Base-by-base conservation (phyloP, 2,113 vertebrate genomes). In the Neotragus pygmaeus region DNA sequence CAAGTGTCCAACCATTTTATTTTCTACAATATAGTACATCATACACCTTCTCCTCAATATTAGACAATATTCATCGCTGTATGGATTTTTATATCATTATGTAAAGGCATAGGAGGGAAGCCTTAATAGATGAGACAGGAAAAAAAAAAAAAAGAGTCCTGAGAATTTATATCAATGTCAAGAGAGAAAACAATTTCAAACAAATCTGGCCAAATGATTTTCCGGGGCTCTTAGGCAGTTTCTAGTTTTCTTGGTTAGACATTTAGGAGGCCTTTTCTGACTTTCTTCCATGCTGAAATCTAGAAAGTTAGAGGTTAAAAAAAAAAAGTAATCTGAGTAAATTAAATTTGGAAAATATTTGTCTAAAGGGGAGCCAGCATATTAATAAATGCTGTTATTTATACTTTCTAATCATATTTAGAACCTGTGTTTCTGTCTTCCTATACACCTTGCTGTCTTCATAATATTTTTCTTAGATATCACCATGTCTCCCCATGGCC, bases 191-290 rank as follows among this genome's bases (percentile, higher is more conserved):
- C 19, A 85, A 64, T 75, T 95, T 95, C 30, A 89, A 95, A 73
- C 28, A 55, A 88, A 88, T 57, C 39, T 95, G 39, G 27, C n/a
- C 94, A 97, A 70, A 94, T 86, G 92, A 33, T 78, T 96, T 96
- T 73, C 60, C 95, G 7, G 58, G 51, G 6, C 13, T 88, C 23
- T 88, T 87, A 89, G 33, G 45, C 2, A 14, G 43, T 87, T 95
- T 96, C 49, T 39, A 88, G 30, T 92, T 97, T 95, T 92, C 60
- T 91, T 92, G 21, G 33, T 47, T 57, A 93, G 33, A 60, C 2
- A 43, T 11, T 60, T 90, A 75, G 7, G 4, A 88, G 5, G 66
- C 39, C 4, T 73, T 19, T 84, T 88, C 30, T 88, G 77, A 92
- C 45, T 86, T 88, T 87, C 36, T 82, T 95, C 28, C 28, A 83